Base-by-base conservation (phyloP, 2,888 invertebrate genomes). In the Loripinus fragilis region DNA sequence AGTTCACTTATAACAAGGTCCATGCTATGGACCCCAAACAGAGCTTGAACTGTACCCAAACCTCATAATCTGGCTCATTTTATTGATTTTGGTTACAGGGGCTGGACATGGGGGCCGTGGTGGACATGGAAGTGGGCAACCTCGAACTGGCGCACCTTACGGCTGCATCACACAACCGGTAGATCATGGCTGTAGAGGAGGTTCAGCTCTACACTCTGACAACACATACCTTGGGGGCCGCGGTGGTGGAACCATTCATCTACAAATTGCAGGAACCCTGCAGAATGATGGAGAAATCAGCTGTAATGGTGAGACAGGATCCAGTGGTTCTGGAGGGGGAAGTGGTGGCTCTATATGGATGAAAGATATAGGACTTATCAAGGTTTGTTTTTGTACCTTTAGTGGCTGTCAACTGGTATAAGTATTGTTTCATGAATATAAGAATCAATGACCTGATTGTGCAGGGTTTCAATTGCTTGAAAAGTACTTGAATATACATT, bases 91-190 rank as follows among this genome's bases (percentile, higher is more conserved):
- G 25, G 23, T 25, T 10, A 52, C 52, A 90, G 90, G 90, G 41
- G 90, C 88, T 65, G 89, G 90, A 23, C 90, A 90, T 77, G 90
- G 87, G 55, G 90, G 90, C 12, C 76, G 80, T 55, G 90, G 90
- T 23, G 90, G 90, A 7, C 81, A 82, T 50, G 87, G 87, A 35
- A 55, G 48, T 33, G 69, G 71, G 3, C 80, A 80, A 41, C 12
- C 10, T 2, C 38, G 48, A 10, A 89, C 88, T 15, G 89, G 90
- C n/a, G 71, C 74, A 20, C 81, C 89, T 28, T 80, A 81, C 68
- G 90, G 88, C 69, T 78, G 85, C 67, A 52, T 89, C 68, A 88
- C 86, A 78, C 83, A 89, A 38, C 89, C 90, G 0, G 30, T 67
- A 23, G 72, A 76, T 12, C 67, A 67, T 15, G 90, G 90, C n/a